Evolutionary conservation across 2,113 vertebrate genomes (phyloP), one percentile per base, ranked within the genome.

Genomic region (Centropus bengalensis): DNA sequence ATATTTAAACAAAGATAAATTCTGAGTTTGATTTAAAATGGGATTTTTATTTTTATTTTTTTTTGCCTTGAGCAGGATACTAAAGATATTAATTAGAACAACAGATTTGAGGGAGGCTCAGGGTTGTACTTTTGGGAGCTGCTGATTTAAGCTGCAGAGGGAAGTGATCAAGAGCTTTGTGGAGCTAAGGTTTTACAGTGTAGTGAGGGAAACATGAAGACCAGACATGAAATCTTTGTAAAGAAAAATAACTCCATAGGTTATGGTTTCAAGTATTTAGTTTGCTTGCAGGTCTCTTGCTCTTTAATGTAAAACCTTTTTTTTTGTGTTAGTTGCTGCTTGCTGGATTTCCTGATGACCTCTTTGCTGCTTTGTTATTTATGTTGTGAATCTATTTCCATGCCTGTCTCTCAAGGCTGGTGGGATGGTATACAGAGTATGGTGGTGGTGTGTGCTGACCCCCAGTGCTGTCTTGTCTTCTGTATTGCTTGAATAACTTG

Each of bases 31-130:
- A 24, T 33, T 85, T 85, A 36, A 54, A 85, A 64, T 23, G 6
- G 3, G 12, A 4, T n/a, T 7, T 36, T 36, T n/a, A n/a, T n/a
- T n/a, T 22, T 23, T 51, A 33, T 36, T 27, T 40, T 20, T 62
- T 36, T 3, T 1, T 0, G 0, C 26, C 5, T 32, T 4, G 19
- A 59, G 42, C 33, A 68, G 28, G 56, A 63, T 59, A 14, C 5
- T 2, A 7, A 47, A 40, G 32, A 10, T 54, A 91, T 91, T 82
- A 54, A 91, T 91, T 82, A 54, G 40, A 88, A 17, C 22, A 87
- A 45, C 0, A 1, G 30, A 27, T 45, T 58, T 91, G 11, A 60
- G 16, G 45, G 52, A 66, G 8, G 10, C 33, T 84, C 26, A 32
- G 26, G 26, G 20, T 40, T 89, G 42, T 74, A 23, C 38, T 74